These are phyloP conservation scores for Falco biarmicus DNA, from an alignment of 2,797 vertebrate species.

Conservation along the genomic window DNA sequence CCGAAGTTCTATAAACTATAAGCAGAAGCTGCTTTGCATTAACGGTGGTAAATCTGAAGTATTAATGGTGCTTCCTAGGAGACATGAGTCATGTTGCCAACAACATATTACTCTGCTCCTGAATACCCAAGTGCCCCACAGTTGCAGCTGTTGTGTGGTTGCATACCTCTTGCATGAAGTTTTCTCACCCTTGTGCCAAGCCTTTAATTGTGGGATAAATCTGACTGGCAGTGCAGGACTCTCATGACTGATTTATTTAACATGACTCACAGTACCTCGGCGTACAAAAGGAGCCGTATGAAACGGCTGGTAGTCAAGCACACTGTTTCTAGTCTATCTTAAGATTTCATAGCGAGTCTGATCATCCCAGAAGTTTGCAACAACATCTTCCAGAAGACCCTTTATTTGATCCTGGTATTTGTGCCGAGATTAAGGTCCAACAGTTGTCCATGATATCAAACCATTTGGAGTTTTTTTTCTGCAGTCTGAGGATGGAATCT, in stretches of 20 bases:
- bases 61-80: slow-evolving; percentile 42
- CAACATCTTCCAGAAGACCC: not conserved
- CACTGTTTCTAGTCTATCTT: not conserved
- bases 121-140: slow-evolving; percentile 61
- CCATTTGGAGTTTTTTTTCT: not conserved
- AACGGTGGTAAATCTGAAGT: not conserved
- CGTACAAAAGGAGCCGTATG: slow-evolving; percentile 34
- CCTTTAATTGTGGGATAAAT: slow-evolving; percentile 73
- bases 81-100: slow-evolving; percentile 40
- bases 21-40: not conserved
- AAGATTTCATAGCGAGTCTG: not conserved
- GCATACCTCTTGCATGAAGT: slow-evolving; percentile 69
- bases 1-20: not conserved
- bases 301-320: not conserved
- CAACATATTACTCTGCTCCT: slow-evolving; percentile 42
- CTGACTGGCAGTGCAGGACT: slow-evolving; percentile 71
- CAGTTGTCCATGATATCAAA: not conserved
- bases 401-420: not conserved
- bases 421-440: not conserved
- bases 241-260: slow-evolving; percentile 59
- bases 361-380: not conserved
- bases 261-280: slow-evolving; percentile 71
- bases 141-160: slow-evolving; percentile 75
- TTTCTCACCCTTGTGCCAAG: slow-evolving; percentile 73
- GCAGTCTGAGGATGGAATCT: not conserved